Evolutionary conservation across 2,797 vertebrate species (phyloP).

Genomic region (Enoplosus armatus): DNA sequence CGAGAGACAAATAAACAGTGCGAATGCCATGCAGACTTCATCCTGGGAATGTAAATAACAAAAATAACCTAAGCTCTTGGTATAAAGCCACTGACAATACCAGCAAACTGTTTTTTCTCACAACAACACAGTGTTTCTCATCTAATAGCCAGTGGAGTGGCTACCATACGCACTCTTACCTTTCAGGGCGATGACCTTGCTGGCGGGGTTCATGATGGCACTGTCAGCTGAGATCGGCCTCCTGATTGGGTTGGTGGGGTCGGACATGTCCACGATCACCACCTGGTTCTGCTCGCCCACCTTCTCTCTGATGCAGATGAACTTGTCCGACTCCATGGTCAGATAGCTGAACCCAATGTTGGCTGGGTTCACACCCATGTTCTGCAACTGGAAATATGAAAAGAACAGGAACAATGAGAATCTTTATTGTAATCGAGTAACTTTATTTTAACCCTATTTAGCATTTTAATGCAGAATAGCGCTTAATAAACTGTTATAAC

Average conservation of each 20-base stretch:
- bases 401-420: neutral
- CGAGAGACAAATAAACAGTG: slow-evolving; percentile 43
- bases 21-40: slow-evolving; percentile 33
- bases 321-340: slow-evolving; percentile 97
- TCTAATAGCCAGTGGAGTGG: slow-evolving; percentile 16
- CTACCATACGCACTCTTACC: slow-evolving; percentile 76
- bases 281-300: slow-evolving; percentile 94
- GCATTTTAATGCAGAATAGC: neutral
- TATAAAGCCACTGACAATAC: slow-evolving; percentile 37
- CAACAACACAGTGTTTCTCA: slow-evolving; percentile 42
- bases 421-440: no score
- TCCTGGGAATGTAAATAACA: slow-evolving; percentile 50
- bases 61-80: slow-evolving; percentile 20
- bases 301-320: slow-evolving; percentile 94
- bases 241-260: slow-evolving; percentile 90
- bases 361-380: slow-evolving; percentile 93
- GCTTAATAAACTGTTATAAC: neutral
- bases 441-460: neutral
- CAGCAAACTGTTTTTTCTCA: slow-evolving; percentile 27
- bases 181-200: slow-evolving; percentile 96
- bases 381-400: slow-evolving; percentile 88
- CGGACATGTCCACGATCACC: slow-evolving; percentile 92
- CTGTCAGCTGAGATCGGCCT: slow-evolving; percentile 94
- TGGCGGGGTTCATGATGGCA: slow-evolving; percentile 95
- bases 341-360: slow-evolving; percentile 95